These are phyloP conservation scores for Macrotis lagotis DNA, from an alignment of 2,113 vertebrate genomes.

Conservation along the genomic window DNA sequence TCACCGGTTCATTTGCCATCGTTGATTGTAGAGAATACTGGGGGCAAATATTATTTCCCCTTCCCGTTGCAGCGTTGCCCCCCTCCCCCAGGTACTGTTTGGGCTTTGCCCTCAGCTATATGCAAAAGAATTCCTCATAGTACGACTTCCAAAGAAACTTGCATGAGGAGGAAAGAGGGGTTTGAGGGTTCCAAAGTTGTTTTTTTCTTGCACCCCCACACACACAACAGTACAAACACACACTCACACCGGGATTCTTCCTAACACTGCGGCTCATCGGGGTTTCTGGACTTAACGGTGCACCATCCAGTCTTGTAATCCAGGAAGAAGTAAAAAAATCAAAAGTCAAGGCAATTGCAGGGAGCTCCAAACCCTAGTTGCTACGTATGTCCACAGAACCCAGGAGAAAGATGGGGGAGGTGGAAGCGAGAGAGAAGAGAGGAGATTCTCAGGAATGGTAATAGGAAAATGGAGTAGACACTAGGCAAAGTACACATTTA, in stretches of 20 bases:
- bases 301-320: slow-evolving; percentile 30
- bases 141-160: slow-evolving; percentile 49
- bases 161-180: slow-evolving; percentile 6
- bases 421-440: neutral
- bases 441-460: neutral
- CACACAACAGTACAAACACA: neutral
- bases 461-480: neutral
- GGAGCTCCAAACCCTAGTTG: slow-evolving; percentile 13
- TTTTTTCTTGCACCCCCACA: slow-evolving; percentile 5
- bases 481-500: neutral
- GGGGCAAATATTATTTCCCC: slow-evolving; percentile 57
- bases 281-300: slow-evolving; percentile 38
- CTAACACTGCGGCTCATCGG: slow-evolving; percentile 54
- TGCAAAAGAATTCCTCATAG: slow-evolving; percentile 66
- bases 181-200: slow-evolving; percentile 54
- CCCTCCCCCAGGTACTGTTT: slow-evolving; percentile 61
- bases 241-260: slow-evolving; percentile 49
- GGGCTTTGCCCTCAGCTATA: slow-evolving; percentile 69
- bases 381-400: neutral
- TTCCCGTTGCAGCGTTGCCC: slow-evolving; percentile 77
- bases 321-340: slow-evolving; percentile 7
- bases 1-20: slow-evolving; percentile 97
- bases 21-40: slow-evolving; percentile 81
- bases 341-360: slow-evolving; percentile 10
- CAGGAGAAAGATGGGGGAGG: neutral